These are phyloP conservation scores for Campaea margaritaria DNA, from an alignment of 2,888 invertebrate genomes.

Conservation along the genomic window DNA sequence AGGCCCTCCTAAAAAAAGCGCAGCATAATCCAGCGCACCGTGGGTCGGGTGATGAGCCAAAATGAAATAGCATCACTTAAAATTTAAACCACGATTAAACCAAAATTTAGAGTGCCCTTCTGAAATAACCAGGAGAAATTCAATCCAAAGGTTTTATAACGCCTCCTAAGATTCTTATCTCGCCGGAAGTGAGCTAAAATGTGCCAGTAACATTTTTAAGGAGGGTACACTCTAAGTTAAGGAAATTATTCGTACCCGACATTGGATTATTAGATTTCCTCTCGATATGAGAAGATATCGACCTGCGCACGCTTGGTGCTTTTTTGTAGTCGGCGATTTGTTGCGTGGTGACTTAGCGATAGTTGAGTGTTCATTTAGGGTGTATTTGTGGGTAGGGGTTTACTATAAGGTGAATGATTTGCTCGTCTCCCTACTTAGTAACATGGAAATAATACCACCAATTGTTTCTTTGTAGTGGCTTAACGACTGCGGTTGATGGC, in stretches of 20 bases:
- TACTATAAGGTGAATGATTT: too few relatives aligned
- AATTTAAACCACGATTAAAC: neutral
- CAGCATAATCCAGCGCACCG: too few relatives aligned
- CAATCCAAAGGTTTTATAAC: constrained; percentile 19
- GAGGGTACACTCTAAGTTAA: constrained; percentile 52
- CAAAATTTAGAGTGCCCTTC: neutral
- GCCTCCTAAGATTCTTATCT: constrained; percentile 25
- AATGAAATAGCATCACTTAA: too few relatives aligned
- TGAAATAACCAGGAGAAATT: constrained; percentile 12
- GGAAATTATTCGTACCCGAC: constrained; percentile 51
- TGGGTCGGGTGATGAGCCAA: too few relatives aligned
- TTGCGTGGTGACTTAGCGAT: too few relatives aligned
- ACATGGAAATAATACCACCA: too few relatives aligned
- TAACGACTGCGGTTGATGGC: too few relatives aligned
- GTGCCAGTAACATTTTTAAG: constrained; percentile 37
- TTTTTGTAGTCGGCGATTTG: neutral
- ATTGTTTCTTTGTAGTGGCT: too few relatives aligned
- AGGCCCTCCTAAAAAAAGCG: too few relatives aligned
- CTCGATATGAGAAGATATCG: constrained; percentile 47
- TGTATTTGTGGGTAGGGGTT: too few relatives aligned
- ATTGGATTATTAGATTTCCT: constrained; percentile 57
- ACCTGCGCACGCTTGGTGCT: constrained; percentile 1
- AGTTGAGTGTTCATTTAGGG: too few relatives aligned
- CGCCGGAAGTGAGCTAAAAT: constrained; percentile 26
- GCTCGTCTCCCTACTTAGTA: too few relatives aligned